Conservation (phyloP, 30 jellyfish, hydroid and myxozoan species). For the Cassiopea xamachana region DNA sequence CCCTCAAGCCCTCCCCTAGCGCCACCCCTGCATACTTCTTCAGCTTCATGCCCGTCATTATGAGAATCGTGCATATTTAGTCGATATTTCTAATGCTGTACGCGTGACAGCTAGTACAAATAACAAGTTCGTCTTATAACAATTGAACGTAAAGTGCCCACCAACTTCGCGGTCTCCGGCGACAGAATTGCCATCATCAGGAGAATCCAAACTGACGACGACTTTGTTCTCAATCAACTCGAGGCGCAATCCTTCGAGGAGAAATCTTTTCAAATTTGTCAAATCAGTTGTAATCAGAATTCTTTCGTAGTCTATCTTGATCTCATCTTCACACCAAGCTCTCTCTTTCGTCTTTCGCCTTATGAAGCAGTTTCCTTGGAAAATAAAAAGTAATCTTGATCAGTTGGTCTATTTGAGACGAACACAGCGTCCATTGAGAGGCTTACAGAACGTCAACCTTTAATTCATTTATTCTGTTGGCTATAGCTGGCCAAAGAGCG, state of each 20-base stretch:
- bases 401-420: too few species aligned
- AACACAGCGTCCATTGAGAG: too few species aligned
- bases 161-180: conserved; percentile 60
- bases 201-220: conserved; percentile 74
- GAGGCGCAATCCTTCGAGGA: conserved; percentile 55
- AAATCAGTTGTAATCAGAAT: conserved; percentile 46
- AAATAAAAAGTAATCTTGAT: neutral
- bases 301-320: conserved; percentile 35
- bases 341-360: conserved; percentile 55
- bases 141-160: neutral
- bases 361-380: conserved; percentile 13
- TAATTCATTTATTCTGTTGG: too few species aligned
- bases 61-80: too few species aligned
- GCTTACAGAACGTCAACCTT: too few species aligned
- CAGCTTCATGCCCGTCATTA: too few species aligned
- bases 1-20: too few species aligned
- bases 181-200: conserved; percentile 44
- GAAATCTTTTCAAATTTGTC: conserved; percentile 26
- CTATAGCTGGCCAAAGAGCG: too few species aligned
- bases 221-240: conserved; percentile 83
- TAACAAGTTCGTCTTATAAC: too few species aligned
- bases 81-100: too few species aligned
- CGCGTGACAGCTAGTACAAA: too few species aligned
- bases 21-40: too few species aligned
- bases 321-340: conserved; percentile 56